Evolutionary conservation across 2,797 vertebrate genomes (phyloP), one percentile per base, ranked within the genome.

Genomic region (Picus viridis): DNA sequence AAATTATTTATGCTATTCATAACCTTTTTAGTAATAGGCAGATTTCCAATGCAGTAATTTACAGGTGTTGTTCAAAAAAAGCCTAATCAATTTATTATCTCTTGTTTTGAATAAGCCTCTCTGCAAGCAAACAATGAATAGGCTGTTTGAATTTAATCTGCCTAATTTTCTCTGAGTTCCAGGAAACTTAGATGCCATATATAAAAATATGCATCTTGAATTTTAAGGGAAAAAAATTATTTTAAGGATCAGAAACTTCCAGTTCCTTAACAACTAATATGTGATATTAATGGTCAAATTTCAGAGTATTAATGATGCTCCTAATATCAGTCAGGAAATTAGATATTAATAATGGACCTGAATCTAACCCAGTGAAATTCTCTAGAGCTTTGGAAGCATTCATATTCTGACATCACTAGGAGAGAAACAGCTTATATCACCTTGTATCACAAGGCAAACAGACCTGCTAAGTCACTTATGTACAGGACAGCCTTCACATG

Each of bases 311-410:
- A 97, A 96, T 96, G 93, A 96, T 94, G 77, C 86, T 96, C 76
- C 93, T 97, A 96, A 96, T 97, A 97, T 97, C 97, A 97, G 93
- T 97, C 95, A 97, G 96, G 97, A 97, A 97, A 97, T 96, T 92
- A 92, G 85, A 86, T 94, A 89, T 89, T 96, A 95, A 92, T 94
- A 91, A 93, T 68, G 77, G 80, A 88, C 94, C 85, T 93, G 61
- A 86, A 68, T 82, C 73, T 91, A 93, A 90, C 70, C 67, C 23
- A 63, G 20, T 69, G 79, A 87, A 92, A 89, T 94, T 57, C 30
- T 54, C 43, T 32, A 76, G 76, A 70, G 77, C 56, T 84, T 93
- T 93, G 68, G 32, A 64, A 92, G 34, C 23, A 26, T 89, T 92
- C 57, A 20, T 67, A 41, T 89, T 62, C 85, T 49, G 65, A 83